Conservation (phyloP, 2,888 invertebrate genomes). For the Orthosia gothica region DNA sequence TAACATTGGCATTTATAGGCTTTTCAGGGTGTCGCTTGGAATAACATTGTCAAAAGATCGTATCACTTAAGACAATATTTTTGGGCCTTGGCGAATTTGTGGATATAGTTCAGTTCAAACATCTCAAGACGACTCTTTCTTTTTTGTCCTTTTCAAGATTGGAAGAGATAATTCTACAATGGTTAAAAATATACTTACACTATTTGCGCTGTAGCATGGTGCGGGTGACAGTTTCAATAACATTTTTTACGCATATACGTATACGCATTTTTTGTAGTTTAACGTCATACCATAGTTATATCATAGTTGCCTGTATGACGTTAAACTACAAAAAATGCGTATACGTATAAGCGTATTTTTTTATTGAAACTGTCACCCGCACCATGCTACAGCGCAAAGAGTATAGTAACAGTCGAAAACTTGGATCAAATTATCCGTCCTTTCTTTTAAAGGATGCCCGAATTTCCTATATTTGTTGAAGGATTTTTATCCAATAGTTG, state of each 20-base stretch:
- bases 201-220: no score
- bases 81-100: conserved; percentile 35
- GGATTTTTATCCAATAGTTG: conserved; percentile 10
- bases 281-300: no score
- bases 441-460: background rate
- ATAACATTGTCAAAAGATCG: conserved; percentile 45
- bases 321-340: no score
- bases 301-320: no score
- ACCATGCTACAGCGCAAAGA: no score
- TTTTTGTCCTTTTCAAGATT: conserved; percentile 19
- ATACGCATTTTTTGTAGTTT: no score
- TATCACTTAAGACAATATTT: conserved; percentile 58
- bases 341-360: no score
- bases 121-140: conserved; percentile 11
- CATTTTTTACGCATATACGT: no score
- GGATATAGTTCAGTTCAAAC: conserved; percentile 24
- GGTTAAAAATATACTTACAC: conserved; percentile 17
- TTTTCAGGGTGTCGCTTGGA: conserved; percentile 18
- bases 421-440: background rate
- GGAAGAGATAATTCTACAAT: conserved; percentile 2
- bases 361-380: no score
- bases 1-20: conserved; percentile 18
- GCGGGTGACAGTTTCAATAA: no score
- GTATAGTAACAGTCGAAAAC: background rate
- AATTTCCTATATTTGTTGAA: conserved; percentile 2